A percentile compares a stretch with the other conserved stretches of the same genome.
Evolutionary conservation across 37 sponge, comb jelly and placozoan genomes (phyloP).

Genomic region (Tethya wilhelma): DNA sequence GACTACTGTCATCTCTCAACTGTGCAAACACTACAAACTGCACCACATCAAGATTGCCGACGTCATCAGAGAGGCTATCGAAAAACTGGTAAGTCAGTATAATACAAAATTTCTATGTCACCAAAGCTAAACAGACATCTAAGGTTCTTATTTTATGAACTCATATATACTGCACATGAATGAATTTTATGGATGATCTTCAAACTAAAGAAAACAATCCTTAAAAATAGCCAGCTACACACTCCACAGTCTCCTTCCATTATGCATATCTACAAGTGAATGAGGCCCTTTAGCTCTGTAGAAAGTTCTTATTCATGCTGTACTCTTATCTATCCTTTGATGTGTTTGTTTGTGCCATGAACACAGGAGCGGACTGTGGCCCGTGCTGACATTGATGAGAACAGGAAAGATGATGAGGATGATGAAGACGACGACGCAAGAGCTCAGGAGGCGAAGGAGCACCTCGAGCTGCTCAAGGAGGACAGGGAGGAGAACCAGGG

Average conservation of each 20-base stretch:
- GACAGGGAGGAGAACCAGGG: slow-evolving; percentile 77
- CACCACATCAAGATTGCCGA: slow-evolving; percentile 88
- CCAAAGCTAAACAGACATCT: neutral
- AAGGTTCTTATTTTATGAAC: neutral
- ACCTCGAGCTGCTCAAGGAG: slow-evolving; percentile 84
- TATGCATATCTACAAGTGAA: too few relatives aligned
- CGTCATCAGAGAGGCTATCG: slow-evolving; percentile 80
- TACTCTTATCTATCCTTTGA: neutral
- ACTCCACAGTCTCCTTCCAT: too few relatives aligned
- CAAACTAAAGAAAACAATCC: too few relatives aligned
- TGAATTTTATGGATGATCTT: too few relatives aligned
- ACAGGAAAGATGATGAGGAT: slow-evolving; percentile 67
- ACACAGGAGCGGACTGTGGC: slow-evolving; percentile 31
- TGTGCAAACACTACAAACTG: slow-evolving; percentile 94
- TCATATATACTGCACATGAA: neutral
- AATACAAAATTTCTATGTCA: neutral
- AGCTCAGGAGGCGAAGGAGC: slow-evolving; percentile 86
- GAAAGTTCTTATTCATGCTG: neutral
- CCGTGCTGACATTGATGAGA: slow-evolving; percentile 41
- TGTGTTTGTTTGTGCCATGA: neutral
- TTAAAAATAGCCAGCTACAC: too few relatives aligned
- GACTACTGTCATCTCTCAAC: slow-evolving; percentile 53
- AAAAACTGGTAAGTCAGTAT: slow-evolving; percentile 61
- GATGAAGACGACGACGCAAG: slow-evolving; percentile 79
- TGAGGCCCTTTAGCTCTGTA: too few relatives aligned